Conservation (phyloP, 1,140 invertebrate genomes). For the Nasonia vitripennis region DNA sequence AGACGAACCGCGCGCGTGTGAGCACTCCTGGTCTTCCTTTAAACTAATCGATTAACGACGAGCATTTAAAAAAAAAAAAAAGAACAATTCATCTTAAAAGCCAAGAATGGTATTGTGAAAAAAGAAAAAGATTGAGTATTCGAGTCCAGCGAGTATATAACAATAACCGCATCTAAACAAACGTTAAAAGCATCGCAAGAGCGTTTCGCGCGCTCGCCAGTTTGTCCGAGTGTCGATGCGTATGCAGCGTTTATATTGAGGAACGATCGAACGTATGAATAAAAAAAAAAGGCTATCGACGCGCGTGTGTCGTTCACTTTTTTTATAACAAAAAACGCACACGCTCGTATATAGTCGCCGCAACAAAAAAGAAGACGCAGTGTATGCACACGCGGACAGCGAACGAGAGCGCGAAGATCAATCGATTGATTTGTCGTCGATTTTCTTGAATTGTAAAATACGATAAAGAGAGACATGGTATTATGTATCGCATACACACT, state of each 20-base stretch:
- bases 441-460: slow-evolving; percentile 29
- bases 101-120: not conserved
- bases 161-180: not conserved
- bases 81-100: not conserved
- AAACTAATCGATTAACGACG: slow-evolving; percentile 8
- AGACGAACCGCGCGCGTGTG: not conserved
- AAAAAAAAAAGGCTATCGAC: not conserved
- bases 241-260: not conserved
- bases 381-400: not conserved
- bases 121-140: not conserved
- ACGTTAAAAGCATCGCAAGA: not conserved
- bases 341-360: not conserved
- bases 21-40: slow-evolving; percentile 32
- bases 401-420: not conserved
- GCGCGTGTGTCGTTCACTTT: slow-evolving; percentile 6
- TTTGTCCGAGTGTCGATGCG: slow-evolving; percentile 10
- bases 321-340: not conserved
- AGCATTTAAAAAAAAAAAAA: slow-evolving; percentile 1
- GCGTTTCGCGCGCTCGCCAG: not conserved
- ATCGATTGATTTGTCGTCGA: not conserved
- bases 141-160: not conserved
- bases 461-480: not conserved
- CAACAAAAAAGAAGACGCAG: not conserved
- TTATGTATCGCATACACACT: slow-evolving; percentile 22
- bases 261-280: not conserved